These are phyloP conservation scores for Sebastes steindachneri DNA, from an alignment of 2,797 vertebrate genomes.

Conservation along the genomic window DNA sequence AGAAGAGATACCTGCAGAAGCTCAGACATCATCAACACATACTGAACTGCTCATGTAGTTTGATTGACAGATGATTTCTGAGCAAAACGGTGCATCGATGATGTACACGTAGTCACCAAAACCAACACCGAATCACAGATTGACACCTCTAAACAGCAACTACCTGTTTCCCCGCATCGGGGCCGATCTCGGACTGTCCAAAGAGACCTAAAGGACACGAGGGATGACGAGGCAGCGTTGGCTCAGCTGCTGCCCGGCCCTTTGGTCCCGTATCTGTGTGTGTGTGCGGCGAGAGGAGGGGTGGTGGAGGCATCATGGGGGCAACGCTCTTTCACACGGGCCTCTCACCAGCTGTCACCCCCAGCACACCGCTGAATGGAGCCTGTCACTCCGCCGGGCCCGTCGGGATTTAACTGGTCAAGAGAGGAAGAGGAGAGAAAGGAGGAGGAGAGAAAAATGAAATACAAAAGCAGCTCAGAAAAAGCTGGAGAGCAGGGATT, in stretches of 20 bases:
- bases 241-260: conserved; percentile 59
- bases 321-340: conserved; percentile 88
- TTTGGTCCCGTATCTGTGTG: background rate
- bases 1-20: background rate
- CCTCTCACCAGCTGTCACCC: conserved; percentile 97
- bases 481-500: conserved; percentile 90
- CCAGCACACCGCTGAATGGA: conserved; percentile 92
- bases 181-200: background rate
- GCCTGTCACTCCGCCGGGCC: conserved; percentile 89
- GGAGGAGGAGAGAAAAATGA: conserved; percentile 66
- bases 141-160: conserved; percentile 21
- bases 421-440: conserved; percentile 40
- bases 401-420: conserved; percentile 70
- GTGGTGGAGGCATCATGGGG: conserved; percentile 53
- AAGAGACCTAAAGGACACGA: background rate
- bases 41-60: background rate
- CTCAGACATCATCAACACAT: background rate
- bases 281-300: conserved; percentile 23
- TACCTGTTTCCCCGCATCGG: conserved; percentile 1
- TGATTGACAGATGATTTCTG: background rate
- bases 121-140: background rate
- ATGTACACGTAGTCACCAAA: background rate
- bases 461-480: conserved; percentile 93
- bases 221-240: conserved; percentile 5
- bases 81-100: background rate